A percentile compares a stretch with the other conserved stretches of the same genome.
Evolutionary conservation across 1,140 invertebrate genomes (phyloP).

Genomic region (Saccostrea glomerata): DNA sequence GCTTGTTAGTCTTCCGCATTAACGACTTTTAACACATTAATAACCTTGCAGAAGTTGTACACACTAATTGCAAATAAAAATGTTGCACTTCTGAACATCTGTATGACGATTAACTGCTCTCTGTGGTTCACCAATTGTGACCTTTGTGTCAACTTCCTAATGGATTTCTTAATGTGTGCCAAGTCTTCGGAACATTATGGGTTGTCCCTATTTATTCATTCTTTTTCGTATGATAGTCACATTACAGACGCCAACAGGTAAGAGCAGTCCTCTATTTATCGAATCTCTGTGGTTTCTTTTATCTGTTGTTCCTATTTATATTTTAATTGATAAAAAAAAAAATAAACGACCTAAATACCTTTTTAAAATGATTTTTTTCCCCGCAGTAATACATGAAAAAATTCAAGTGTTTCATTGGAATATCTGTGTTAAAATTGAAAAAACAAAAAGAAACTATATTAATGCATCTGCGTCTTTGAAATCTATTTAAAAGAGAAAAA

Average conservation of each 20-base stretch:
- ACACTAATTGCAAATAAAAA: constrained; percentile 3
- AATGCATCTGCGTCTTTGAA: too few species aligned
- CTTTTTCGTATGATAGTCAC: background rate
- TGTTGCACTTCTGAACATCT: background rate
- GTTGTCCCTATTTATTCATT: constrained; percentile 25
- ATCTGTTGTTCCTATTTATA: too few species aligned
- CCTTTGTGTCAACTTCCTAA: constrained; percentile 24
- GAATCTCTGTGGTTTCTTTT: too few species aligned
- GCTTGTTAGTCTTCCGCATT: background rate
- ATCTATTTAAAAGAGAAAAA: too few species aligned
- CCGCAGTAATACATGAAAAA: too few species aligned
- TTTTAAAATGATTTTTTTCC: too few species aligned
- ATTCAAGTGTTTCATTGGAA: too few species aligned
- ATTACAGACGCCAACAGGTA: background rate
- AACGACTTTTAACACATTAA: background rate
- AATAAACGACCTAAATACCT: too few species aligned
- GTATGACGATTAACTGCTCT: background rate
- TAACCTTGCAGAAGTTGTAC: constrained; percentile 1
- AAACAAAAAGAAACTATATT: too few species aligned
- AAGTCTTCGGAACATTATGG: constrained; percentile 18
- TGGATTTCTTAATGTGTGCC: background rate
- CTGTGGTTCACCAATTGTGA: constrained; percentile 5
- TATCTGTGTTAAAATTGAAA: too few species aligned
- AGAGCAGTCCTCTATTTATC: background rate
- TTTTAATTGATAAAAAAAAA: too few species aligned